Evolutionary conservation across 2,797 vertebrate species (phyloP).

Genomic region (Poecilia velifera): DNA sequence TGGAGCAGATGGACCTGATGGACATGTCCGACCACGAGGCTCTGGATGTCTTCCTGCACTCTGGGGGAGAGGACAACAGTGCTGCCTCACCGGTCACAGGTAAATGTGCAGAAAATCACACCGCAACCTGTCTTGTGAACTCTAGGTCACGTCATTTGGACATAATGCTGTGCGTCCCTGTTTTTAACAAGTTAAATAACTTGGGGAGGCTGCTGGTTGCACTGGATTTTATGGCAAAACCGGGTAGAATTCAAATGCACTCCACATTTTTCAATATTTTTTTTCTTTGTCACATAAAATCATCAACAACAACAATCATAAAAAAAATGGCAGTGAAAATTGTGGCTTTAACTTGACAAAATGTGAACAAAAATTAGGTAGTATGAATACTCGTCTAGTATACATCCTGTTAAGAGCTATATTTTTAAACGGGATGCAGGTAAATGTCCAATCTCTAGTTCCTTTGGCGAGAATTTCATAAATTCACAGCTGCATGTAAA

Average conservation of each 20-base stretch:
- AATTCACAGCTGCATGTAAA: neutral
- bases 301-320: neutral
- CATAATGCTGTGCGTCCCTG: no score
- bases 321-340: neutral
- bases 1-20: slow-evolving; percentile 94
- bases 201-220: neutral
- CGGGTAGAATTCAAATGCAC: neutral
- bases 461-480: neutral
- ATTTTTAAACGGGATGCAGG: neutral
- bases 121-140: no score
- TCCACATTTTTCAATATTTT: neutral
- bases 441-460: neutral
- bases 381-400: neutral
- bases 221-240: neutral
- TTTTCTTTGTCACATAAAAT: no score
- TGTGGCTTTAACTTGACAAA: neutral
- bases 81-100: slow-evolving; percentile 86
- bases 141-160: no score
- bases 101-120: slow-evolving; percentile 54
- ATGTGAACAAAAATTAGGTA: neutral
- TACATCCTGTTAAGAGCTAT: no score
- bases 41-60: slow-evolving; percentile 90
- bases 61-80: slow-evolving; percentile 84
- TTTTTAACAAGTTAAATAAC: neutral
- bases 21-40: slow-evolving; percentile 93